Evolutionary conservation across 2,888 invertebrate species (phyloP).

Genomic region (Tiliacea aurago): DNA sequence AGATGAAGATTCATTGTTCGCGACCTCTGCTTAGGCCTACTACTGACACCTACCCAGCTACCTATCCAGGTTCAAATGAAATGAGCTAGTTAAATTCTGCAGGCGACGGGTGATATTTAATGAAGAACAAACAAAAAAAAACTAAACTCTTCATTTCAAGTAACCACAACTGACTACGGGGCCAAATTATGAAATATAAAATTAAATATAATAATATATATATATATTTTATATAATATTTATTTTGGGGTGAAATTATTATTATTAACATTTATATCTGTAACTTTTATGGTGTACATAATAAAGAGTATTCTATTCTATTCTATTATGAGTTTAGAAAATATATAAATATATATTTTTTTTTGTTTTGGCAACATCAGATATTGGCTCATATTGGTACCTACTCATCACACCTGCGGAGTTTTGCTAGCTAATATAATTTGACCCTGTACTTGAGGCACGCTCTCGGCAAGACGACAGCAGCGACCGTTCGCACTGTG

Average conservation of each 20-base stretch:
- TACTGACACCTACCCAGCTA: not conserved
- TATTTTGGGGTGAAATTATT: too few species aligned
- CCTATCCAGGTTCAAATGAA: not conserved
- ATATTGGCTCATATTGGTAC: not conserved
- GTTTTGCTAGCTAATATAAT: not conserved
- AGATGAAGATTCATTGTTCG: not conserved
- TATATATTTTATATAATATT: too few species aligned
- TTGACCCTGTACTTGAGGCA: not conserved
- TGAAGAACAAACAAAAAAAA: too few species aligned
- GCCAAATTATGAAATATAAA: too few species aligned
- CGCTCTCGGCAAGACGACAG: not conserved
- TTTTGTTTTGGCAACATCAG: not conserved
- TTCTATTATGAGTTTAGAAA: not conserved
- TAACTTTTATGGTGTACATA: too few species aligned
- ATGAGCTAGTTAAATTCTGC: not conserved
- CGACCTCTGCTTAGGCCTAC: not conserved
- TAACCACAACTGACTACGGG: not conserved
- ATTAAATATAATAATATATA: too few species aligned
- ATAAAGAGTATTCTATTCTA: too few species aligned
- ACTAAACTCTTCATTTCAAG: too few species aligned
- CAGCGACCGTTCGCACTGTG: slow-evolving; percentile 22
- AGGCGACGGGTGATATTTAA: too few species aligned
- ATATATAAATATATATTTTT: too few species aligned
- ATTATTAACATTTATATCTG: too few species aligned
- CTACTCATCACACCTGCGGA: not conserved